Conservation (phyloP, 2,888 invertebrate species). For the Stenotaenia linearis region DNA sequence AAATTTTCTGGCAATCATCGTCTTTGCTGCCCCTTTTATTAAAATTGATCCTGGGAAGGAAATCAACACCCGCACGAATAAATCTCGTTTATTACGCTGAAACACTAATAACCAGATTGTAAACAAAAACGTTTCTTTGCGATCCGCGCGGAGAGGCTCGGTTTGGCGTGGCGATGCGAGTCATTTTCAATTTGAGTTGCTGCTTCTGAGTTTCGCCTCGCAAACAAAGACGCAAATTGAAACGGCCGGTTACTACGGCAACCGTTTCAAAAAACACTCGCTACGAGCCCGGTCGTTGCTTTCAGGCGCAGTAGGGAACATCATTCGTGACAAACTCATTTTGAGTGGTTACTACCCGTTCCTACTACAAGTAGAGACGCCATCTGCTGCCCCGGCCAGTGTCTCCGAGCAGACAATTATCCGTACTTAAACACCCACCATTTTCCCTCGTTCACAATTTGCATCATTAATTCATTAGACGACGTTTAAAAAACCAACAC, state of each 20-base stretch:
- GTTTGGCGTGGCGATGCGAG: not conserved
- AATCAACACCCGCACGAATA: conserved; percentile 10
- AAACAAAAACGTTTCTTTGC: not conserved
- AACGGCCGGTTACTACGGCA: conserved; percentile 12
- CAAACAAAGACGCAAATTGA: conserved; percentile 24
- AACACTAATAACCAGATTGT: not conserved
- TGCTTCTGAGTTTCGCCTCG: not conserved
- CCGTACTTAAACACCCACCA: not conserved
- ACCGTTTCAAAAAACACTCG: conserved; percentile 26
- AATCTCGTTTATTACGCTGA: not conserved
- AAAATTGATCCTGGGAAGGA: conserved; percentile 16
- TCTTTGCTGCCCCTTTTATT: conserved; percentile 16
- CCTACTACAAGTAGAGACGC: not conserved
- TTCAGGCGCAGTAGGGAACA: conserved; percentile 19
- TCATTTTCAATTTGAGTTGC: conserved; percentile 20
- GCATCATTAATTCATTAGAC: too few relatives aligned
- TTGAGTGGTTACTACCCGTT: not conserved
- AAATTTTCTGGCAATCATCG: not conserved
- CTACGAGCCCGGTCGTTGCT: not conserved
- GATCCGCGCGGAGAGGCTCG: too few relatives aligned
- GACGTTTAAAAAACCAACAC: not conserved
- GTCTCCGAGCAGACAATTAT: not conserved
- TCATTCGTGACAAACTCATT: conserved; percentile 26
- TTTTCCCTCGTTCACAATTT: too few relatives aligned
- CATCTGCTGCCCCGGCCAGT: not conserved